phyloP scores from a whole-genome alignment of 2,888 invertebrate genomes.

The Oscheius sp. region DNA sequence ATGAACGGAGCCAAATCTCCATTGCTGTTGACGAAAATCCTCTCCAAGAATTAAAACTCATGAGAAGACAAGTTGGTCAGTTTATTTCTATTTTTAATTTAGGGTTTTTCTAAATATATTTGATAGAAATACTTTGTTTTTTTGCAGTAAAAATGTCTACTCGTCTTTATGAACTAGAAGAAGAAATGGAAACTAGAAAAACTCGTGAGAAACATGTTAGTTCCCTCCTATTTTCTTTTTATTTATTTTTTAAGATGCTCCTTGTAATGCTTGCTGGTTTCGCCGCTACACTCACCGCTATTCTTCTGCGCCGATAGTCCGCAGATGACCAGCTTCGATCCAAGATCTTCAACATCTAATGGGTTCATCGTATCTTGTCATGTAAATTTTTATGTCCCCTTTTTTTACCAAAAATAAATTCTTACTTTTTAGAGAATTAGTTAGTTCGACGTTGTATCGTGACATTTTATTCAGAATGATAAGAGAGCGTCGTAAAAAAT shows the following conservation, averaged over 20 bases:
- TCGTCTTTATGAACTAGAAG: slow-evolving; percentile 58
- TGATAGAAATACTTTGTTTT: background rate
- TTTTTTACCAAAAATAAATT: slow-evolving; percentile 6
- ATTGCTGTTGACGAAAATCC: slow-evolving; percentile 66
- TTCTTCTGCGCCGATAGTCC: slow-evolving; percentile 34
- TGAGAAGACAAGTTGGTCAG: slow-evolving; percentile 54
- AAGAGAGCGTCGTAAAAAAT: background rate
- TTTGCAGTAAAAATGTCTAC: slow-evolving; percentile 49
- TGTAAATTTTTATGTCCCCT: background rate
- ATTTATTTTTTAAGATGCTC: slow-evolving; percentile 18
- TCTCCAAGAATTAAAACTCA: slow-evolving; percentile 61
- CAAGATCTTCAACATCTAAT: slow-evolving; percentile 11
- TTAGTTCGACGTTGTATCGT: background rate
- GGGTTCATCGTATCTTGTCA: slow-evolving; percentile 20
- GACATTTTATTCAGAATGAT: background rate
- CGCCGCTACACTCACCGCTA: slow-evolving; percentile 33
- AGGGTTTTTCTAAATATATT: no score
- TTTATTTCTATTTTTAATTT: background rate
- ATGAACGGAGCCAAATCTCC: slow-evolving; percentile 42
- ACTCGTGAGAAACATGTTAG: slow-evolving; percentile 35
- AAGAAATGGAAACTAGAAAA: slow-evolving; percentile 51
- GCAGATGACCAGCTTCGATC: background rate
- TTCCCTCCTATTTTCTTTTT: background rate
- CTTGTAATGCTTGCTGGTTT: slow-evolving; percentile 37
- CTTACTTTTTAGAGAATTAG: background rate